A percentile compares a stretch with the other conserved stretches of the same genome.
These are phyloP conservation scores for Gnatocerus cornutus DNA, from an alignment of 2,888 invertebrate species.

Conservation along the genomic window DNA sequence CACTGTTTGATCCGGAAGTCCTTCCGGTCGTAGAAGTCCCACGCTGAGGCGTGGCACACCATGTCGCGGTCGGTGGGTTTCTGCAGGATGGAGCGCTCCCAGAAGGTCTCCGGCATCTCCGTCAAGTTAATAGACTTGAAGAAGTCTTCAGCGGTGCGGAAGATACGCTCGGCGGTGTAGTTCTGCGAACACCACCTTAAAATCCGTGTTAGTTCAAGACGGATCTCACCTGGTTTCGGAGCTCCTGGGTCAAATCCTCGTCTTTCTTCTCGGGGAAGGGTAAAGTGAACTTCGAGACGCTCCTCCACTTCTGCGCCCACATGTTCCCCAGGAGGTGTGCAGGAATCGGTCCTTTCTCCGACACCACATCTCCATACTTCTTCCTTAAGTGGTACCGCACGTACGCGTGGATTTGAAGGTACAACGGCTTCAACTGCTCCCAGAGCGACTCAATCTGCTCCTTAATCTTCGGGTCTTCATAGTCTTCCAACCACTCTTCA, in stretches of 20 bases:
- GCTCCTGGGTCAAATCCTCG: conserved; percentile 82
- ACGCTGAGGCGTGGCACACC: conserved; percentile 91
- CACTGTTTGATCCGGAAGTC: conserved; percentile 90
- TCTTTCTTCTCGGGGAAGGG: conserved; percentile 83
- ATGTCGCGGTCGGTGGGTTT: conserved; percentile 84
- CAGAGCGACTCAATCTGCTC: conserved; percentile 80
- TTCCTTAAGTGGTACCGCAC: conserved; percentile 82
- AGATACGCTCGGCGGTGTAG: conserved; percentile 85
- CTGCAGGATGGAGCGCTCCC: conserved; percentile 89
- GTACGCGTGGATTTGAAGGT: conserved; percentile 88
- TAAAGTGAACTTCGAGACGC: conserved; percentile 79
- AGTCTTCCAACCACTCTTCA: conserved; percentile 81
- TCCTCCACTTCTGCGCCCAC: conserved; percentile 89
- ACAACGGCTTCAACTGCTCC: conserved; percentile 85
- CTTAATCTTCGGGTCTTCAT: conserved; percentile 82
- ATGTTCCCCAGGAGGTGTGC: conserved; percentile 85
- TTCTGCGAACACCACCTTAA: no score
- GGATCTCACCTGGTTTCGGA: conserved; percentile 79
- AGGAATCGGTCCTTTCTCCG: conserved; percentile 82
- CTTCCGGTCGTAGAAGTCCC: conserved; percentile 89
- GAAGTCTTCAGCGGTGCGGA: conserved; percentile 88
- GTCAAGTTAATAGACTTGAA: conserved; percentile 88
- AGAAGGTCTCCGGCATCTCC: conserved; percentile 86
- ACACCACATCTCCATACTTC: conserved; percentile 81
- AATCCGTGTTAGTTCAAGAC: no score